phyloP scores from a whole-genome alignment of 2,797 vertebrate genomes.

The Centroberyx gerrardi region DNA sequence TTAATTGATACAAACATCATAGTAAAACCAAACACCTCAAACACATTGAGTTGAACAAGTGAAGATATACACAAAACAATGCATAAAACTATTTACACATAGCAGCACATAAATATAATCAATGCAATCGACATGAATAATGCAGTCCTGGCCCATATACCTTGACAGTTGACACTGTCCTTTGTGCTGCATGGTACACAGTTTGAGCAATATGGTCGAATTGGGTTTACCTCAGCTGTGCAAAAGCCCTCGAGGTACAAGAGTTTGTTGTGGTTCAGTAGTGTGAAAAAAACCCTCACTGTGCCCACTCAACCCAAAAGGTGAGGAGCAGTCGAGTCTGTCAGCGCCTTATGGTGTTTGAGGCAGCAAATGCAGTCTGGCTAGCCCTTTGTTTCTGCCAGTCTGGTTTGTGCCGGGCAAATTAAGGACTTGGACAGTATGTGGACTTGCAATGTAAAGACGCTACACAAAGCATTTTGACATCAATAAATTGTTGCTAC shows the following conservation, averaged over 20 bases:
- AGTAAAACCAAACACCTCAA: slow-evolving; percentile 10
- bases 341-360: slow-evolving; percentile 43
- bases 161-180: not conserved
- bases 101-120: not conserved
- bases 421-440: not conserved
- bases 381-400: slow-evolving; percentile 8
- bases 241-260: slow-evolving; percentile 24
- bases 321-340: slow-evolving; percentile 58
- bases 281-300: slow-evolving; percentile 51
- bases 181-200: slow-evolving; percentile 16
- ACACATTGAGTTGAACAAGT: not conserved
- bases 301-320: slow-evolving; percentile 61
- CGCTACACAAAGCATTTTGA: no score
- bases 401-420: slow-evolving; percentile 9
- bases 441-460: not conserved
- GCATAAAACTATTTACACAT: not conserved
- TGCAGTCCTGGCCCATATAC: not conserved
- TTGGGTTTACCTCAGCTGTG: slow-evolving; percentile 31
- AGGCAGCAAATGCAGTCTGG: not conserved
- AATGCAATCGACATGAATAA: not conserved
- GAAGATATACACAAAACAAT: not conserved
- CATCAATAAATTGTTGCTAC: no score
- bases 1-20: no score
- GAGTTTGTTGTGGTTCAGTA: slow-evolving; percentile 45
- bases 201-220: slow-evolving; percentile 4